phyloP scores from a whole-genome alignment of 2,888 invertebrate genomes.

The Neria commutata region DNA sequence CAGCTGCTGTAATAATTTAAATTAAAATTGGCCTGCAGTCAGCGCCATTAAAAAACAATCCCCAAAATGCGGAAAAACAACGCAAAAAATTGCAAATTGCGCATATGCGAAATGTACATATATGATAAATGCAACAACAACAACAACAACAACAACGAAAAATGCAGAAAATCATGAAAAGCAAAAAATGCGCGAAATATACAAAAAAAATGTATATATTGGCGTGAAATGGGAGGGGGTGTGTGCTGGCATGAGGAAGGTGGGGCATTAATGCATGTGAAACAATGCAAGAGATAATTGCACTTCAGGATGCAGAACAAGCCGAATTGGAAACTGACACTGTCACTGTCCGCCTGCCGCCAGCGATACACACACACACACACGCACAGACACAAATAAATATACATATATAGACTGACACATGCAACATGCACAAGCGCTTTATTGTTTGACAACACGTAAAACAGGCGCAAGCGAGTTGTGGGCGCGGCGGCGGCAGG shows the following conservation, averaged over 20 bases:
- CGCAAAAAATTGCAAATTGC: slow-evolving; percentile 35
- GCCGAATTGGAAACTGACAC: not conserved
- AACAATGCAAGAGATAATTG: slow-evolving; percentile 54
- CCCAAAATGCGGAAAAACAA: slow-evolving; percentile 13
- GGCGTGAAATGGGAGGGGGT: no score
- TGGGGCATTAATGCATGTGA: slow-evolving; percentile 31
- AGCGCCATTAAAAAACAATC: not conserved
- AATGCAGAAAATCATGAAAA: slow-evolving; percentile 4
- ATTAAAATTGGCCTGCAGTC: slow-evolving; percentile 1
- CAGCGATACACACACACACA: slow-evolving; percentile 4
- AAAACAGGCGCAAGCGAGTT: no score
- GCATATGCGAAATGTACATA: slow-evolving; percentile 45
- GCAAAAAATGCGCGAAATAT: slow-evolving; percentile 15
- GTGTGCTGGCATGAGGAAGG: not conserved
- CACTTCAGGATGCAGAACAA: slow-evolving; percentile 44
- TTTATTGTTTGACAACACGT: not conserved
- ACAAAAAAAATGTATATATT: not conserved
- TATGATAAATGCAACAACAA: slow-evolving; percentile 32
- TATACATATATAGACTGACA: slow-evolving; percentile 6
- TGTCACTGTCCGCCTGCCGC: not conserved
- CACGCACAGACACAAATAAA: slow-evolving; percentile 10
- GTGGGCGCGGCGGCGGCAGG: slow-evolving; percentile 12
- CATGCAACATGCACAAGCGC: no score
- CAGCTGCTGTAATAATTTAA: slow-evolving; percentile 2
- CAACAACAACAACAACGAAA: slow-evolving; percentile 3